Conservation (phyloP, 2,888 invertebrate genomes). For the Sipha maydis region DNA sequence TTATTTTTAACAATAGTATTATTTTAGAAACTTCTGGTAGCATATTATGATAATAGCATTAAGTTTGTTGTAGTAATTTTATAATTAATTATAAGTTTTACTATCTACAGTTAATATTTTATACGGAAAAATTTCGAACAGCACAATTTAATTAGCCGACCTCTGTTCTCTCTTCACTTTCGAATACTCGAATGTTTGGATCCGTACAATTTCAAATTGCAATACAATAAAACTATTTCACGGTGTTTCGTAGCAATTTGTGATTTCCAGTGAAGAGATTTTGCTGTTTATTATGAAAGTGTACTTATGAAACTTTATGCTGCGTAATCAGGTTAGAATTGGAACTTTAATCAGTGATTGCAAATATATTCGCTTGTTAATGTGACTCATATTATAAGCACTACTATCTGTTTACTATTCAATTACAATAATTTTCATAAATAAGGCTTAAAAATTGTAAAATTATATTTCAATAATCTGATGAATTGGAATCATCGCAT, state of each 20-base stretch:
- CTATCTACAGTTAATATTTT: too few relatives aligned
- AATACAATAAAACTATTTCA: too few relatives aligned
- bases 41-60: too few relatives aligned
- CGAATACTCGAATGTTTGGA: background rate
- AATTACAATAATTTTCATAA: slow-evolving; percentile 13
- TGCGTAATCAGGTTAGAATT: background rate
- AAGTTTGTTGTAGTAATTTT: too few relatives aligned
- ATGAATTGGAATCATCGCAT: background rate
- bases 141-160: too few relatives aligned
- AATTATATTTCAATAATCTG: background rate
- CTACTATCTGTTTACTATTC: background rate
- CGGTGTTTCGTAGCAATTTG: background rate
- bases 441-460: background rate
- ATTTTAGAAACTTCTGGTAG: too few relatives aligned
- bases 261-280: background rate
- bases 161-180: too few relatives aligned
- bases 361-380: slow-evolving; percentile 10
- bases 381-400: background rate
- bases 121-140: too few relatives aligned
- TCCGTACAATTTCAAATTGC: background rate
- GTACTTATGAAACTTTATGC: slow-evolving; percentile 31
- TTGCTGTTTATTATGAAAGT: background rate
- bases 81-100: too few relatives aligned
- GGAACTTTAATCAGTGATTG: slow-evolving; percentile 20
- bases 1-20: too few relatives aligned